Evolutionary conservation across 1,140 invertebrate genomes (phyloP), one percentile per base, ranked within the genome.

Genomic region (Metaphire vulgaris): DNA sequence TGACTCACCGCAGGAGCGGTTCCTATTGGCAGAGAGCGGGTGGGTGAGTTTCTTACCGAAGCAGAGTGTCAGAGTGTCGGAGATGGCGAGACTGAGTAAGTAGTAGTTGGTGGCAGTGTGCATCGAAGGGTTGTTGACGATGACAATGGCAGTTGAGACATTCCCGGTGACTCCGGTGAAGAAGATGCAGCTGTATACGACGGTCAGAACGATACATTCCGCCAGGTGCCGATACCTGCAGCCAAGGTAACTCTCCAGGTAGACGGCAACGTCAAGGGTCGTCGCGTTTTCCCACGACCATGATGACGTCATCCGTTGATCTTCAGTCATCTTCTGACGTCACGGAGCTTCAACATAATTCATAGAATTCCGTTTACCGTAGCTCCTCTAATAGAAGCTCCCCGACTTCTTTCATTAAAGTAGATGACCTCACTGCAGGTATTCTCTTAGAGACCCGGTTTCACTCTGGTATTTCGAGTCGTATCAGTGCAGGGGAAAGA

Each of bases 11-110:
- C n/a, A n/a, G n/a, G n/a, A n/a, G n/a, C n/a, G n/a, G n/a, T n/a
- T n/a, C n/a, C n/a, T n/a, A n/a, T n/a, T n/a, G n/a, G n/a, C n/a
- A n/a, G n/a, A n/a, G n/a, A n/a, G n/a, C n/a, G n/a, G n/a, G n/a
- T n/a, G n/a, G n/a, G n/a, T n/a, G n/a, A n/a, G 41, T 56, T 21
- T 14, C 76, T 77, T 41, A 88, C 88, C 74, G 1, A 88, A 79
- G 6, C 87, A 76, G 0, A 98, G 88, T 1, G 97, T 87, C 12
- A 97, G 85, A 31, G 97, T 88, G 84, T 98, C 96, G 0, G 94
- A 95, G 68, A 97, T 88, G 14, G 95, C 94, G 80, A 98, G 87
- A 82, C 90, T 92, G 84, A 94, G 95, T 67, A 96, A 88, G 83
- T 96, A 96, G 81, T 92, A 96, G 83, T 96, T 96, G 65, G 88